phyloP scores from a whole-genome alignment of 2,888 invertebrate species.

The Eremobia ochroleuca region DNA sequence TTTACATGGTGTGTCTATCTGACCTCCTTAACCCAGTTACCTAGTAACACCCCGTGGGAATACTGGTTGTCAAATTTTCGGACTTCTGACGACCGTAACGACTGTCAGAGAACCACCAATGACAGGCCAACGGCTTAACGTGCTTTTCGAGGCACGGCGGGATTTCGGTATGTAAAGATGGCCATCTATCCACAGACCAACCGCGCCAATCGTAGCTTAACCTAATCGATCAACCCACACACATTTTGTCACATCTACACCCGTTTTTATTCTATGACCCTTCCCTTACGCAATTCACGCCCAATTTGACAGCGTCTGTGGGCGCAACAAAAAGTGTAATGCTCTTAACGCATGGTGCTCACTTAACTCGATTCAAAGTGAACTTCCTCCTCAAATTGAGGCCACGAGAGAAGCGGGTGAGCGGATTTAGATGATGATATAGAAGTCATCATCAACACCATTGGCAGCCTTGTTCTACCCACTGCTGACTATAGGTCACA shows the following conservation, averaged over 20 bases:
- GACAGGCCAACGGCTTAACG: not conserved
- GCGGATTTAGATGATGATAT: not conserved
- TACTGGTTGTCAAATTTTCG: not conserved
- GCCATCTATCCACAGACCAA: not conserved
- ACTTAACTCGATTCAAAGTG: constrained; percentile 76
- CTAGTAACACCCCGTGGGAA: too few relatives aligned
- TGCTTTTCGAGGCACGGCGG: not conserved
- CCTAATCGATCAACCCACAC: not conserved
- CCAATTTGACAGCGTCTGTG: constrained; percentile 79
- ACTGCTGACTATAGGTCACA: not conserved
- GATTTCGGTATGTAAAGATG: not conserved
- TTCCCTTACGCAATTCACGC: constrained; percentile 77
- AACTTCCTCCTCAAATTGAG: constrained; percentile 55
- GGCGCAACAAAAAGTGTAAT: constrained; percentile 81
- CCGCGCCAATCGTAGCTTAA: not conserved
- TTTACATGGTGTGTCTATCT: too few relatives aligned
- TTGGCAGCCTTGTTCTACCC: not conserved
- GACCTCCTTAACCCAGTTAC: too few relatives aligned
- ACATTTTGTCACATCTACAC: constrained; percentile 26
- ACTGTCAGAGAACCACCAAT: not conserved
- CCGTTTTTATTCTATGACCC: constrained; percentile 31
- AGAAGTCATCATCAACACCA: not conserved
- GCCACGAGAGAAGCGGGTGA: constrained; percentile 39
- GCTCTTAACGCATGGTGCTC: constrained; percentile 78
- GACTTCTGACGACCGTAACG: not conserved